Conservation (phyloP, 2,113 vertebrate species). For the Ceratotherium simum region DNA sequence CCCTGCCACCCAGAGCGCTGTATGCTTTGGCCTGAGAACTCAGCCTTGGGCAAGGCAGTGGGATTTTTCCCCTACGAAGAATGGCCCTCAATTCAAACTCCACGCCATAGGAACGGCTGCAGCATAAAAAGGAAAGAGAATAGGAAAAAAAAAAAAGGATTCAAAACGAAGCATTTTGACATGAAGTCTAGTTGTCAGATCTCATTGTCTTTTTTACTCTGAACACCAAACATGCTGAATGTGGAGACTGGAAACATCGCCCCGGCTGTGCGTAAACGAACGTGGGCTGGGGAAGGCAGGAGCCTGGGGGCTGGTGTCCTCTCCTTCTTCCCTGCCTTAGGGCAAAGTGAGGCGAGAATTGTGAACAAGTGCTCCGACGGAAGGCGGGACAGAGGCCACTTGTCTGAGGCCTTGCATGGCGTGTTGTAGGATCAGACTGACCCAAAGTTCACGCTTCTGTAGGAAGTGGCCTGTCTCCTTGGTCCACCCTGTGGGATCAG, state of each 20-base stretch:
- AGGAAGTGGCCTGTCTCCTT: neutral
- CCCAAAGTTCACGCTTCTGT: neutral
- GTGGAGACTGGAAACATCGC: neutral
- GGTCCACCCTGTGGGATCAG: too few species aligned
- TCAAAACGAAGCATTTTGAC: neutral
- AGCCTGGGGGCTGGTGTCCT: accelerated
- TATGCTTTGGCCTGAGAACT: neutral
- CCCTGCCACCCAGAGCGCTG: neutral
- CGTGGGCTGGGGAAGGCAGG: neutral
- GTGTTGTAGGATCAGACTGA: accelerated
- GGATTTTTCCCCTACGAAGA: constrained; percentile 39
- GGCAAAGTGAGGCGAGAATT: neutral
- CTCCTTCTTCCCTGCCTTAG: neutral
- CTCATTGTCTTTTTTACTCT: neutral
- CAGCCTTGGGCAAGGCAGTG: neutral
- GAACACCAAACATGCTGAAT: neutral
- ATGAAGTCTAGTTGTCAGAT: neutral
- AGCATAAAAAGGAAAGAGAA: neutral
- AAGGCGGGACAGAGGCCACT: neutral
- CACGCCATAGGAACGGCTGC: neutral
- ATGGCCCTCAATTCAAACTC: neutral
- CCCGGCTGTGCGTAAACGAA: neutral
- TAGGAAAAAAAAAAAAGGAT: neutral
- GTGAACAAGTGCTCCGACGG: neutral
- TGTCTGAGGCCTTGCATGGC: accelerated